Conservation (phyloP, 2,113 vertebrate genomes). For the Alectura lathami region DNA sequence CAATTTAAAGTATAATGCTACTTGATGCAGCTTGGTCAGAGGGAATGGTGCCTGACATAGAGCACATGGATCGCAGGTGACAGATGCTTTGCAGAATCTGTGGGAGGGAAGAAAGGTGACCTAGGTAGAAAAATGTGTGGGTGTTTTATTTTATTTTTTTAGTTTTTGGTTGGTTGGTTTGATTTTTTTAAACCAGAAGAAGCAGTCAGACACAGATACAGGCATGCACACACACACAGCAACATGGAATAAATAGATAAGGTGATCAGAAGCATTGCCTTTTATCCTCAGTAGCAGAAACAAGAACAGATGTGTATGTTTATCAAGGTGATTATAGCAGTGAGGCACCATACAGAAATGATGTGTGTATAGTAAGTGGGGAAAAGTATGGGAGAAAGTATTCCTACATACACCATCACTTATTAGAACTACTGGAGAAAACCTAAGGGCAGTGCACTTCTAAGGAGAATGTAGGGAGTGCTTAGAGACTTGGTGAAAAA, state of each 20-base stretch:
- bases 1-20: not conserved
- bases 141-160: too few species aligned
- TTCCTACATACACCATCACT: not conserved
- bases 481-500: not conserved
- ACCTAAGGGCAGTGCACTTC: not conserved
- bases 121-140: not conserved
- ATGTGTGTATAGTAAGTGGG: not conserved
- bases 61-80: not conserved
- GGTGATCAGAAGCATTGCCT: not conserved
- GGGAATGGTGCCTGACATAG: not conserved
- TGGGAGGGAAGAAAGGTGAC: not conserved
- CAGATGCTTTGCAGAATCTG: not conserved
- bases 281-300: not conserved
- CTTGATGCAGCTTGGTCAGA: not conserved
- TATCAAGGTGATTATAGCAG: fast-evolving
- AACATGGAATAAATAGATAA: not conserved
- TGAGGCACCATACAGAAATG: not conserved
- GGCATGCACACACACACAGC: not conserved
- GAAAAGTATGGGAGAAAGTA: not conserved
- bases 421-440: not conserved
- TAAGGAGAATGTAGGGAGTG: not conserved
- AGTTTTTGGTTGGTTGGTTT: not conserved
- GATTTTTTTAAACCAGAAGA: not conserved
- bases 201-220: not conserved
- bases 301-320: not conserved